These are phyloP conservation scores for Lithophane socia DNA, from an alignment of 2,888 invertebrate genomes.

Conservation along the genomic window DNA sequence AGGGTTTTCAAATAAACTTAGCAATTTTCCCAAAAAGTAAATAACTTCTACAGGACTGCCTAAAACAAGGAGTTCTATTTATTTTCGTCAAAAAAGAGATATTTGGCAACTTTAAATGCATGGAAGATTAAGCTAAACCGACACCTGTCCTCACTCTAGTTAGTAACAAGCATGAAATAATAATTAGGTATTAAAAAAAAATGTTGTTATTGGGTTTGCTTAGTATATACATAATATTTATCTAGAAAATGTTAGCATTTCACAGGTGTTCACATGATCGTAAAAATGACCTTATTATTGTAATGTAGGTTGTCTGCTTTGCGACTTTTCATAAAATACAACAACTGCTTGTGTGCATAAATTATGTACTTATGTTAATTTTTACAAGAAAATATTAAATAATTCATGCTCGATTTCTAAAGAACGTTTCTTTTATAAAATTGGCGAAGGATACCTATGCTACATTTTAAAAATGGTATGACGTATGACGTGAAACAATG, in stretches of 20 bases:
- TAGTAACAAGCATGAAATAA: background rate
- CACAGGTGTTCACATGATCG: conserved; percentile 32
- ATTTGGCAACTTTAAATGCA: background rate
- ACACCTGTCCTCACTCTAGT: conserved; percentile 5
- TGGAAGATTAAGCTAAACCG: background rate
- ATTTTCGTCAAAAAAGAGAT: background rate
- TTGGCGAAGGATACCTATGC: no score
- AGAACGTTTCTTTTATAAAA: no score
- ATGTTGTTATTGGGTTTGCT: background rate
- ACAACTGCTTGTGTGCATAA: conserved; percentile 35
- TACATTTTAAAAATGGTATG: no score
- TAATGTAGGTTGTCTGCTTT: conserved; percentile 5
- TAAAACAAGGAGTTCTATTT: background rate
- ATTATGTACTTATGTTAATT: conserved; percentile 20
- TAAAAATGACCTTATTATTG: conserved; percentile 30
- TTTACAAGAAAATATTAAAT: background rate
- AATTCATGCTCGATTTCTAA: no score
- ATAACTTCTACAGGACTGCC: background rate
- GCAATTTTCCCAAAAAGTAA: background rate
- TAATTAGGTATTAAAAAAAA: background rate
- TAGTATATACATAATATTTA: background rate
- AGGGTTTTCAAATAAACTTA: background rate
- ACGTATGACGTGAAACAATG: conserved; percentile 1
- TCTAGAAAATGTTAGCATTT: conserved; percentile 11
- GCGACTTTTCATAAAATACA: conserved; percentile 37